Conservation (phyloP, 2,888 invertebrate species). For the Morinoia aosen region DNA sequence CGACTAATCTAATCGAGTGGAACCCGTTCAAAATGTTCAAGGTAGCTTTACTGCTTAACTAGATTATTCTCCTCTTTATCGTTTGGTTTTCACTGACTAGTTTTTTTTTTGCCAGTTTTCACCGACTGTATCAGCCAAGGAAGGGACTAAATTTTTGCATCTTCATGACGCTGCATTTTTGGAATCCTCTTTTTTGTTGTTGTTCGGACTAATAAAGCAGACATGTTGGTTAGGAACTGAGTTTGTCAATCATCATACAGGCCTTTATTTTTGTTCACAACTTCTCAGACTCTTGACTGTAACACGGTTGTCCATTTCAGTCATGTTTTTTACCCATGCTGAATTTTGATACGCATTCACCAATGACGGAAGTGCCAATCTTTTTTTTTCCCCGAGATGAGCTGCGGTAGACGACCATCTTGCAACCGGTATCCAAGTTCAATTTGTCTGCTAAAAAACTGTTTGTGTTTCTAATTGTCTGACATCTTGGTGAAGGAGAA, state of each 20-base stretch:
- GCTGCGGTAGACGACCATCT: neutral
- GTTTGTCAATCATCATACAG: neutral
- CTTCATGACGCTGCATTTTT: neutral
- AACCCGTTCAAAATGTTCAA: too few species aligned
- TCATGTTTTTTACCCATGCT: neutral
- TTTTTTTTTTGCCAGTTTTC: neutral
- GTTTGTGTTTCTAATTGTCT: too few species aligned
- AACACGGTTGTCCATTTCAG: neutral
- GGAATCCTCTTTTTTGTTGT: neutral
- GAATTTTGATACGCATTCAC: neutral
- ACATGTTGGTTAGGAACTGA: neutral
- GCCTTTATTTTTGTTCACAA: neutral
- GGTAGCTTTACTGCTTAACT: too few species aligned
- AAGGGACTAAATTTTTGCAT: neutral
- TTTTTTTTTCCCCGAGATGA: neutral
- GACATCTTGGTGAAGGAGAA: neutral
- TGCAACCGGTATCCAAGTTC: neutral
- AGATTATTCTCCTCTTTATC: too few species aligned
- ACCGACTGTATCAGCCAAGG: neutral
- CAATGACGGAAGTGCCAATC: neutral
- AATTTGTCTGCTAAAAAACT: neutral
- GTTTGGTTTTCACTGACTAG: too few species aligned
- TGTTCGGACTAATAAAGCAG: neutral
- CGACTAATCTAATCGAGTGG: too few species aligned
- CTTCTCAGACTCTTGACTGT: neutral